A percentile compares a stretch with the other conserved stretches of the same genome.
phyloP scores from a whole-genome alignment of 2,113 vertebrate species.

The Callithrix jacchus region DNA sequence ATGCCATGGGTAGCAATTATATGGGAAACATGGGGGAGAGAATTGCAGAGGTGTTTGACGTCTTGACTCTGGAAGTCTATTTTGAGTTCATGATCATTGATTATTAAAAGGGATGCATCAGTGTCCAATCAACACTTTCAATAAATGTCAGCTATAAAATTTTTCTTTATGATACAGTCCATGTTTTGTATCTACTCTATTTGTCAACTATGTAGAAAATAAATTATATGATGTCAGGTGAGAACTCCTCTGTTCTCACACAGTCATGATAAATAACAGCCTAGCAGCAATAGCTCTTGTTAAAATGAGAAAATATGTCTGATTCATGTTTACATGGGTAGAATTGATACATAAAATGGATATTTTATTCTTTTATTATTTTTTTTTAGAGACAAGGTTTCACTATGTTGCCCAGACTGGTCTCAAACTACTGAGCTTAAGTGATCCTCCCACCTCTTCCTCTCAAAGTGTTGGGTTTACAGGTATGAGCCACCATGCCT shows the following conservation, averaged over 20 bases:
- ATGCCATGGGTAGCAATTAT: background rate
- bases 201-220: background rate
- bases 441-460: too few species aligned
- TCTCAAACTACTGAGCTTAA: too few species aligned
- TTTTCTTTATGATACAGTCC: background rate
- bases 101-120: background rate
- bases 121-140: background rate
- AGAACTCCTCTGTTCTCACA: background rate
- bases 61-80: background rate
- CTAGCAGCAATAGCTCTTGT: background rate
- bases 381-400: too few species aligned
- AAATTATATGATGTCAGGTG: background rate
- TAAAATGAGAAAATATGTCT: background rate
- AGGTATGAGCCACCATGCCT: background rate
- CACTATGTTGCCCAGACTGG: too few species aligned
- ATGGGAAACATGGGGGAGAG: background rate
- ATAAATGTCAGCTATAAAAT: background rate
- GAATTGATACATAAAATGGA: background rate
- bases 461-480: too few species aligned
- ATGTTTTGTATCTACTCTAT: background rate
- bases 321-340: background rate
- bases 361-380: background rate
- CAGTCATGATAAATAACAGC: background rate
- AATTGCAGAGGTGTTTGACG: background rate
- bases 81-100: background rate